Base-by-base conservation (phyloP, 92 coral and sea anemone genomes). In the Zoanthus solanderi region DNA sequence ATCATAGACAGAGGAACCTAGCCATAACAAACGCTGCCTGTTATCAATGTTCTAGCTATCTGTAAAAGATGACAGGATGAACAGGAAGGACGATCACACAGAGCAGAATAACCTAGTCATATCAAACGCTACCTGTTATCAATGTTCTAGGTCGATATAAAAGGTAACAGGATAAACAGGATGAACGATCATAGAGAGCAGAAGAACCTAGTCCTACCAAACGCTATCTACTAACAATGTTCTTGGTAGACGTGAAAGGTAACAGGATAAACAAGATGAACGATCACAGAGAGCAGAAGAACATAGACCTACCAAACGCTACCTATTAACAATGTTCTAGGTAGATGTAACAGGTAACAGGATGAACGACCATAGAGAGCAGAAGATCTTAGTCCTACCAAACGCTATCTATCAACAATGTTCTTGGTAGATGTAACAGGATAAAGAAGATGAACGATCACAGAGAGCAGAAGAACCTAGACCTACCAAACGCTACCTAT, bases 21-120 rank as follows among this genome's bases (percentile, higher is more conserved):
- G 69, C 72, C 72, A 79, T 16, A 11, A 79, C 11, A 79, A 79
- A 60, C 32, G 52, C 84, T 58, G 31, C 84, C 72, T 79, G 71
- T 79, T 60, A 50, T 50, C 54, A 50, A 50, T 61, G 69, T 30
- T 72, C 46, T 2, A 75, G 53, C 31, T 47, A 46, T 31, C 74
- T 12, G 11, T 3, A 69, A 69, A 4, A 2, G 74, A 29, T 69
- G 32, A 69, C 74, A 61, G 29, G 17, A 44, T 31, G 6, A 69
- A 9, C 30, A 4, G 45, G 17, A 30, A 14, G 74, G 46, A 14
- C 0, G 6, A 69, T 31, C 16, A 31, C 14, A 69, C 0, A 69
- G 32, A n/a, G 37, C 32, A 67, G 72, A 67, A 67, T 8, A 61
- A 61, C 69, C 45, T 11, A 30, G 37, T 0, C 32, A 7, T 18